Conservation (phyloP, 2,113 vertebrate species). For the Aptenodytes patagonicus region DNA sequence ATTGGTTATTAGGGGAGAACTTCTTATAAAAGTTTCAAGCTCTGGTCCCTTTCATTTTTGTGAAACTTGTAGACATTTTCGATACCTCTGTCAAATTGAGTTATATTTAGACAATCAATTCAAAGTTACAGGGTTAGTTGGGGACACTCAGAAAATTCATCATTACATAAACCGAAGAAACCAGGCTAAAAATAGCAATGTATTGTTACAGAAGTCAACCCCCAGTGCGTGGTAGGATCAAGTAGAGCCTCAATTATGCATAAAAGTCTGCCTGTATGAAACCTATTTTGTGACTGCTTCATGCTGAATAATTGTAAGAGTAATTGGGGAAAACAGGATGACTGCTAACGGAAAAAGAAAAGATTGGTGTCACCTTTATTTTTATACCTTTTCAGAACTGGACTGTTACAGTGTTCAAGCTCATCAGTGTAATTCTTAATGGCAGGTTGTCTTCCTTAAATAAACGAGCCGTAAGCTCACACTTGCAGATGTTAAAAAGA, state of each 20-base stretch:
- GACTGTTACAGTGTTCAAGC: not conserved
- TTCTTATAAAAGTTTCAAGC: not conserved
- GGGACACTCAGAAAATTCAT: constrained; percentile 39
- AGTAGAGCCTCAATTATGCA: constrained; percentile 26
- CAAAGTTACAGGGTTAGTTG: not conserved
- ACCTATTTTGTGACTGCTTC: constrained; percentile 5
- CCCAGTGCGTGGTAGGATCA: not conserved
- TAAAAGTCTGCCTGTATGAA: not conserved
- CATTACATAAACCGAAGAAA: constrained; percentile 37
- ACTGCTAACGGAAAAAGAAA: not conserved
- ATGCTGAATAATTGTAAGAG: not conserved
- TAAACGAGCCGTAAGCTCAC: not conserved
- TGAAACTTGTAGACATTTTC: not conserved
- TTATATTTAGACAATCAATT: not conserved
- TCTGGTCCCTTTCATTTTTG: not conserved
- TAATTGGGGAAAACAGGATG: not conserved
- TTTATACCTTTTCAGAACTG: not conserved
- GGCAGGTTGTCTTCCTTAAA: not conserved
- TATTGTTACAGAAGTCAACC: not conserved
- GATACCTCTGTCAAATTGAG: not conserved
- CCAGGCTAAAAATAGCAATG: constrained; percentile 19
- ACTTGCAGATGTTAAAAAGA: not conserved
- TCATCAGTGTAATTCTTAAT: not conserved
- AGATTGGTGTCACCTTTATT: not conserved
- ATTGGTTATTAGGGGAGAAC: not conserved